Evolutionary conservation across 1,140 invertebrate genomes (phyloP).

Genomic region (Gyrodactylus bullatarudis): DNA sequence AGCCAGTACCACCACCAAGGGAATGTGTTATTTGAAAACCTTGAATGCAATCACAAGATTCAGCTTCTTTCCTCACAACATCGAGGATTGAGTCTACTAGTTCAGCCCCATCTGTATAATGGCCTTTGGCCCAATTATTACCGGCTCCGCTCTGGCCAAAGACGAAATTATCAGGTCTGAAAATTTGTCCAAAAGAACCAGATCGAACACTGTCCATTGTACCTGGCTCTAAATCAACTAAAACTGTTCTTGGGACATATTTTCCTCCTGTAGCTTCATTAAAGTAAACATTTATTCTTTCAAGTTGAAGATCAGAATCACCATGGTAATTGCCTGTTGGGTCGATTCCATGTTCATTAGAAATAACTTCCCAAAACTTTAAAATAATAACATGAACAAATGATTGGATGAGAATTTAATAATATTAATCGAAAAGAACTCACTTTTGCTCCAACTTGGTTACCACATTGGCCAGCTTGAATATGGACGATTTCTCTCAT

Average conservation of each 20-base stretch:
- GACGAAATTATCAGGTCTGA: slow-evolving; percentile 46
- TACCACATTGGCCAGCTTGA: slow-evolving; percentile 38
- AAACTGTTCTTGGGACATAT: slow-evolving; percentile 46
- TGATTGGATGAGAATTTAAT: background rate
- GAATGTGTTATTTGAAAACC: slow-evolving; percentile 12
- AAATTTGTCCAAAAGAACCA: slow-evolving; percentile 38
- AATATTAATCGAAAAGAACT: slow-evolving; percentile 8
- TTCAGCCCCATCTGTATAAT: slow-evolving; percentile 56
- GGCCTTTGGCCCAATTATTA: slow-evolving; percentile 56
- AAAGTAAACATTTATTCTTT: slow-evolving; percentile 61
- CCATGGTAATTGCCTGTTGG: slow-evolving; percentile 18
- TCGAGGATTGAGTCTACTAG: slow-evolving; percentile 45
- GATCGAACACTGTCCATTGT: slow-evolving; percentile 59
- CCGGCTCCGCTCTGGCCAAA: slow-evolving; percentile 38
- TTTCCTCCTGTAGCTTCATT: slow-evolving; percentile 45
- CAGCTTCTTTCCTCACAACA: slow-evolving; percentile 48
- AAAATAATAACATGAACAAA: background rate
- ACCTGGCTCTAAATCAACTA: slow-evolving; percentile 50
- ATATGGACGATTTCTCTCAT: slow-evolving; percentile 42
- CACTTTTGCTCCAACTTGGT: slow-evolving; percentile 38
- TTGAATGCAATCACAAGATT: slow-evolving; percentile 22
- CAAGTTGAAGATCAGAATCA: slow-evolving; percentile 37
- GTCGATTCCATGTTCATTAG: slow-evolving; percentile 22
- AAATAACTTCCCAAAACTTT: slow-evolving; percentile 54
- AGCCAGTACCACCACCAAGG: slow-evolving; percentile 7